Evolutionary conservation across 2,113 vertebrate species (phyloP), one percentile per base, ranked within the genome.

Genomic region (Myiopsitta monachus): DNA sequence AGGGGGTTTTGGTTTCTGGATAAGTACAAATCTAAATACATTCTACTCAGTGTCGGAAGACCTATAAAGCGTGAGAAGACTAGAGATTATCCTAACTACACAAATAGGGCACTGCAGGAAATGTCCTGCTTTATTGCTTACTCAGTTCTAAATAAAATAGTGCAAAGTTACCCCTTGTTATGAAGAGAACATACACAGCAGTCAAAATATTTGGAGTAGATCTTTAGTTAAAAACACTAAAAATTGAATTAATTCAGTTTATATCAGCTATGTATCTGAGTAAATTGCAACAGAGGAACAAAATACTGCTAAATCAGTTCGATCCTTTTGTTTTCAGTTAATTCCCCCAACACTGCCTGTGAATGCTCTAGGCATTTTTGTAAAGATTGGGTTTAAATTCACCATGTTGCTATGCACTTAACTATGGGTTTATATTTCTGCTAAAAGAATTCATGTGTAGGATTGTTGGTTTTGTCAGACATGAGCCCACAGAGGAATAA

Each of bases 261-360:
- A 88, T 13, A n/a, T 7, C 33, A 69, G 6, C 64, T 64, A 43
- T 62, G n/a, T 61, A 66, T 75, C 54, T 49, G 76, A 84, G 62
- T 61, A 13, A 81, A 95, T 11, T 38, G 27, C 64, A 84, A 61
- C 7, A 43, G n/a, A 76, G 41, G 26, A 88, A 70, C 14, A 88
- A 83, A 84, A 68, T 46, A 31, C 13, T 55, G 39, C 33, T 93
- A 59, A 59, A 78, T 78, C 47, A 43, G 55, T 93, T 70, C 77
- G 16, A 19, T 90, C 46, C 47, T 79, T 91, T 93, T 96, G 69
- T 93, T 91, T 95, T 89, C 87, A 84, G 66, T 82, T 91, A 88
- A 93, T 94, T 94, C 73, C 44, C 62, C 17, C 17, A 84, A 57
- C 27, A 43, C 24, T 87, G 47, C 61, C 76, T 96, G 39, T 79